Percentiles rank a stretch among this genome's conserved stretches.
Conservation (phyloP, 1,140 invertebrate genomes). For the Drosophila bocki region DNA sequence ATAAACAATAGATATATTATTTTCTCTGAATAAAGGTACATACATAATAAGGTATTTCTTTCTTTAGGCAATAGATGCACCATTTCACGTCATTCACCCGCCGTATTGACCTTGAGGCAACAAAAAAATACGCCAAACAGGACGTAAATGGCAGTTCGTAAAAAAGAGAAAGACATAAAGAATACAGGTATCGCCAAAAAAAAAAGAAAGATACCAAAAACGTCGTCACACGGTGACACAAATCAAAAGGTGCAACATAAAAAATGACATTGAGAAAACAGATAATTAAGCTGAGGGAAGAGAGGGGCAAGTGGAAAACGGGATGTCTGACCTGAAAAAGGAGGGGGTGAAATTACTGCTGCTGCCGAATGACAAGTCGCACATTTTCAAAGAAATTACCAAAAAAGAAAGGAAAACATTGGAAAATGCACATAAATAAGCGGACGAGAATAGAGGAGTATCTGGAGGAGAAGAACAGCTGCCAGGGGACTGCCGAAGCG, state of each 20-base stretch:
- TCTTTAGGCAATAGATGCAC: background rate
- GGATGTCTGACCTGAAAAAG: conserved; percentile 56
- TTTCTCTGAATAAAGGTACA: background rate
- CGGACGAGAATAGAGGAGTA: conserved; percentile 42
- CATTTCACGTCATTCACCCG: conserved; percentile 15
- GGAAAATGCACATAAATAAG: conserved; percentile 71
- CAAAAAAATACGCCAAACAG: conserved; percentile 14
- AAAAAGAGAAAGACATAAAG: conserved; percentile 48
- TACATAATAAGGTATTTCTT: background rate
- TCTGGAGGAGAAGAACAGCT: conserved; percentile 58
- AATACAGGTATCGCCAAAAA: conserved; percentile 55
- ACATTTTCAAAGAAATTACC: conserved; percentile 82
- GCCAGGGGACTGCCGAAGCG: conserved; percentile 12
- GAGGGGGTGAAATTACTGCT: conserved; percentile 41
- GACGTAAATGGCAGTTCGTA: conserved; percentile 47
- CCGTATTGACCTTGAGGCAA: conserved; percentile 37
- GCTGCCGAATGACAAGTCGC: conserved; percentile 79
- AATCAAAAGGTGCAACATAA: conserved; percentile 82
- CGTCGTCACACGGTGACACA: conserved; percentile 68
- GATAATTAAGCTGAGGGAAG: conserved; percentile 68
- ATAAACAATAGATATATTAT: too few relatives aligned
- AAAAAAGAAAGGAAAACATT: conserved; percentile 62
- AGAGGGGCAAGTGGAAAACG: conserved; percentile 59
- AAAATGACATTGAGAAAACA: conserved; percentile 77
- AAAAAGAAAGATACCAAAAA: conserved; percentile 33